These are phyloP conservation scores for Hydrotaea diabolus DNA, from an alignment of 2,888 invertebrate genomes.

Conservation along the genomic window DNA sequence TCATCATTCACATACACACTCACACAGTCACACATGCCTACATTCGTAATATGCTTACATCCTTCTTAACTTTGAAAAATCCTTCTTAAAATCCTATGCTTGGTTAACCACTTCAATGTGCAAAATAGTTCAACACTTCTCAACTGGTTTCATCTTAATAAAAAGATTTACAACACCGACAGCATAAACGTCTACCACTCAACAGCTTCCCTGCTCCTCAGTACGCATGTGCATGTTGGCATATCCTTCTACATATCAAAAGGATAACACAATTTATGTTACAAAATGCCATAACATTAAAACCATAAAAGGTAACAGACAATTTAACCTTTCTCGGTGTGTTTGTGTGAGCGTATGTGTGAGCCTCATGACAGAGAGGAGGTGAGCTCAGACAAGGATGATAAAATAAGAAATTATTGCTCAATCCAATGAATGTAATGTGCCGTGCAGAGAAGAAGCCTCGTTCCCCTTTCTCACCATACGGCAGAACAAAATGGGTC, in stretches of 20 bases:
- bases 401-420: slow-evolving; percentile 39
- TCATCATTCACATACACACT: slow-evolving; percentile 1
- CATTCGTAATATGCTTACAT: slow-evolving; percentile 8
- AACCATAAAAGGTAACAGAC: slow-evolving; percentile 40
- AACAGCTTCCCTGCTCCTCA: background rate
- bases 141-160: slow-evolving; percentile 37
- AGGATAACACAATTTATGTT: slow-evolving; percentile 41
- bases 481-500: background rate
- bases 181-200: slow-evolving; percentile 9
- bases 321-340: slow-evolving; percentile 24
- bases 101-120: slow-evolving; percentile 38
- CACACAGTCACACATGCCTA: background rate
- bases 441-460: background rate
- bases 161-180: slow-evolving; percentile 31
- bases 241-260: slow-evolving; percentile 29
- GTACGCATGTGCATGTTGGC: background rate
- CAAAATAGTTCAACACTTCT: slow-evolving; percentile 40
- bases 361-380: background rate
- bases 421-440: slow-evolving; percentile 38
- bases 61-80: slow-evolving; percentile 25
- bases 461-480: background rate
- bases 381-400: background rate
- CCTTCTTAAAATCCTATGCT: slow-evolving; percentile 36
- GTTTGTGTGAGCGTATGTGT: too few relatives aligned
- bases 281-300: slow-evolving; percentile 40